Evolutionary conservation across 2,113 vertebrate species (phyloP).

Genomic region (human (Homo sapiens)): GRCh38 chr6:22204001-22204500

Average conservation of each 20-base stretch:
- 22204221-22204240: not conserved
- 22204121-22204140: not conserved
- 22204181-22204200: not conserved
- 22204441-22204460: not conserved
- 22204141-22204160: not conserved
- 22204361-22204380: not conserved
- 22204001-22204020: not conserved
- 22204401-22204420: no score
- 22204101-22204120: not conserved
- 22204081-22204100: not conserved
- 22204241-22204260: fast-evolving
- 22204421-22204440: not conserved
- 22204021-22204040: not conserved
- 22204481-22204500: not conserved
- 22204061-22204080: not conserved
- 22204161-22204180: not conserved
- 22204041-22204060: not conserved
- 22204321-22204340: fast-evolving
- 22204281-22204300: not conserved
- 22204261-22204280: not conserved
- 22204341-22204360: not conserved
- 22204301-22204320: no score
- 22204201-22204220: not conserved
- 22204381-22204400: not conserved
- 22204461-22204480: not conserved